Conservation (phyloP, 1,140 invertebrate genomes). For the Physella acuta region DNA sequence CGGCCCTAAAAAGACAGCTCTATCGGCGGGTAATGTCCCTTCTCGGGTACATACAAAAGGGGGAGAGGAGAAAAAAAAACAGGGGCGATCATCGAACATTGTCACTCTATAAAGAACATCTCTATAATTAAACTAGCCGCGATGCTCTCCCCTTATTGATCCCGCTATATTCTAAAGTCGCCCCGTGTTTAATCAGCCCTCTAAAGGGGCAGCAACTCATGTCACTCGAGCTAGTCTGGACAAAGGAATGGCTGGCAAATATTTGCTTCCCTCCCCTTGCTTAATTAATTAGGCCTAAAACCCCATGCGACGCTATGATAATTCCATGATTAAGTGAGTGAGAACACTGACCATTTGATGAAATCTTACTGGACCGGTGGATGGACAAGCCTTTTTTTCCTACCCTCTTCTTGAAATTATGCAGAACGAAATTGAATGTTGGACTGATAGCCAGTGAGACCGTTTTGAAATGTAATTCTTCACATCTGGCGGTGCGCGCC, state of each 20-base stretch:
- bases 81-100: slow-evolving; percentile 6
- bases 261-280: slow-evolving; percentile 28
- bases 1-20: too few species aligned
- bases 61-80: background rate
- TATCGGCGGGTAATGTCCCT: background rate
- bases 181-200: slow-evolving; percentile 23
- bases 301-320: slow-evolving; percentile 19
- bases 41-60: background rate
- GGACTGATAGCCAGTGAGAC: too few species aligned
- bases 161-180: background rate
- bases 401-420: too few species aligned
- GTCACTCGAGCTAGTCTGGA: slow-evolving; percentile 14
- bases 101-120: slow-evolving; percentile 16
- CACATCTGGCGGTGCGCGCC: too few species aligned
- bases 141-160: slow-evolving; percentile 22
- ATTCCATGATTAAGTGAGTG: slow-evolving; percentile 23
- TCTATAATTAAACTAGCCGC: slow-evolving; percentile 22
- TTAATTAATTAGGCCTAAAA: slow-evolving; percentile 27
- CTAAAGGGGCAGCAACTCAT: slow-evolving; percentile 23
- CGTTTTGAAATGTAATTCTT: too few species aligned
- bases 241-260: slow-evolving; percentile 27
- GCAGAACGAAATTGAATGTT: too few species aligned
- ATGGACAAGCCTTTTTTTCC: too few species aligned
- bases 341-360: slow-evolving; percentile 19
- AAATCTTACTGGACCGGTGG: too few species aligned